These are phyloP conservation scores for Picathartes gymnocephalus DNA, from an alignment of 2,113 vertebrate genomes.

Conservation along the genomic window DNA sequence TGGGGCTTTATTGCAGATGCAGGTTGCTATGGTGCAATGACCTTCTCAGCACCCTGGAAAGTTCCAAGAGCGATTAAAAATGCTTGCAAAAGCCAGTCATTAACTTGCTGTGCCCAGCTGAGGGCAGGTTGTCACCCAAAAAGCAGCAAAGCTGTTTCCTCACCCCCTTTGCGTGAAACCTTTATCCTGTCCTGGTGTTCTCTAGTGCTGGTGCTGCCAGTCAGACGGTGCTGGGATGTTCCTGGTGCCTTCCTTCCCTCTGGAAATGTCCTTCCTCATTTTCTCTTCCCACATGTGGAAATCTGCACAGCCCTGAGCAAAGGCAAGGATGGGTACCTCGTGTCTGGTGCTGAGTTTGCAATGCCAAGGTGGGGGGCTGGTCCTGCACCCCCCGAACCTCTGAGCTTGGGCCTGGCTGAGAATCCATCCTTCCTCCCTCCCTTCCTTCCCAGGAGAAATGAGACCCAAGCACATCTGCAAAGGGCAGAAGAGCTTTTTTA, in stretches of 20 bases:
- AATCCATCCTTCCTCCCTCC: background rate
- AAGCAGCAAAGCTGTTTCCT: background rate
- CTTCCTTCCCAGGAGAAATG: background rate
- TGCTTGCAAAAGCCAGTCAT: background rate
- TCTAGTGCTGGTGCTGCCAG: background rate
- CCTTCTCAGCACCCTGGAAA: background rate
- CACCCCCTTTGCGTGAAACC: background rate
- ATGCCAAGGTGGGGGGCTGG: fast-evolving
- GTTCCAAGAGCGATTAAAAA: background rate
- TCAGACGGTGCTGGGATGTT: background rate
- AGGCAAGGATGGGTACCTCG: background rate
- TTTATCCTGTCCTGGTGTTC: background rate
- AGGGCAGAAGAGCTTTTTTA: background rate
- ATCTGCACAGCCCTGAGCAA: background rate
- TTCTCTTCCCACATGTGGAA: background rate
- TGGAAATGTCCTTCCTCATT: background rate
- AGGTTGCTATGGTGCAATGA: slow-evolving; percentile 9
- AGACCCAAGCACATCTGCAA: background rate
- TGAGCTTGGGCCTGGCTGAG: background rate
- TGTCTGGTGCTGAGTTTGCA: background rate
- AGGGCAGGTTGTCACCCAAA: background rate
- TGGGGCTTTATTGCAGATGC: background rate
- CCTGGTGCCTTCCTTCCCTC: background rate
- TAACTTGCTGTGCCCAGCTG: background rate
- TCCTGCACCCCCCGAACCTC: fast-evolving